Percentiles rank a stretch among this genome's conserved stretches.
These are phyloP conservation scores for Hypomesus transpacificus DNA, from an alignment of 2,113 vertebrate species.

Conservation along the genomic window DNA sequence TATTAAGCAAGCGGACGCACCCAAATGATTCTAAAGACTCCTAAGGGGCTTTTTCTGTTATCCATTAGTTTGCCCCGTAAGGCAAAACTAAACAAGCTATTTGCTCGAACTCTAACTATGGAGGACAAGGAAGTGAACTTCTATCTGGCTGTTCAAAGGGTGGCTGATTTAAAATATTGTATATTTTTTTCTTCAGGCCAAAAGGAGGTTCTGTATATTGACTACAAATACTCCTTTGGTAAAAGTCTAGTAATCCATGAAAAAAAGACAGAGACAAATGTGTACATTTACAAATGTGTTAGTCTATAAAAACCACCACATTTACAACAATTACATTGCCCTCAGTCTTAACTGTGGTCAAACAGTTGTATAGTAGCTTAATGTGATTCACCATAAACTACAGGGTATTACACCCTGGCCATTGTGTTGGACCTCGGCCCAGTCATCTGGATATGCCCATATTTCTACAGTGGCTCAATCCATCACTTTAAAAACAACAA, in stretches of 20 bases:
- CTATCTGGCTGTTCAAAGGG: too few relatives aligned
- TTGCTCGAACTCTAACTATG: conserved; percentile 52
- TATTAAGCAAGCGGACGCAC: conserved; percentile 67
- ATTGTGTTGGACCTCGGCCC: conserved; percentile 58
- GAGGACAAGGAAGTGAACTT: conserved; percentile 36
- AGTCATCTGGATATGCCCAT: conserved; percentile 54
- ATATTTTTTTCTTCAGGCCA: too few relatives aligned
- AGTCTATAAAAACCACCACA: conserved; percentile 42
- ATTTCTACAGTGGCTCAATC: conserved; percentile 56
- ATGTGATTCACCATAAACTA: conserved; percentile 52
- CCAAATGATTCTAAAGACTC: conserved; percentile 67
- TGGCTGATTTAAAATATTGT: too few relatives aligned
- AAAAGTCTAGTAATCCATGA: too few relatives aligned
- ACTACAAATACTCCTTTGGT: too few relatives aligned
- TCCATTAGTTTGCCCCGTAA: conserved; percentile 69
- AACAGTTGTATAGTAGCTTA: conserved; percentile 41
- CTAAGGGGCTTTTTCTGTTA: conserved; percentile 62
- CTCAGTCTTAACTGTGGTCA: conserved; percentile 41
- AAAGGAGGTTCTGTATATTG: too few relatives aligned
- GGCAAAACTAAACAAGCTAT: conserved; percentile 67
- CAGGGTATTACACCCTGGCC: conserved; percentile 58
- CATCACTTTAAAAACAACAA: conserved; percentile 59
- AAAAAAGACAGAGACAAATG: conserved; percentile 19
- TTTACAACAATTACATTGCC: conserved; percentile 4
- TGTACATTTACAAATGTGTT: conserved; percentile 2